A percentile compares a stretch with the other conserved stretches of the same genome.
These are phyloP conservation scores for Dicrurus megarhynchus DNA, from an alignment of 2,113 vertebrate species.

Conservation along the genomic window DNA sequence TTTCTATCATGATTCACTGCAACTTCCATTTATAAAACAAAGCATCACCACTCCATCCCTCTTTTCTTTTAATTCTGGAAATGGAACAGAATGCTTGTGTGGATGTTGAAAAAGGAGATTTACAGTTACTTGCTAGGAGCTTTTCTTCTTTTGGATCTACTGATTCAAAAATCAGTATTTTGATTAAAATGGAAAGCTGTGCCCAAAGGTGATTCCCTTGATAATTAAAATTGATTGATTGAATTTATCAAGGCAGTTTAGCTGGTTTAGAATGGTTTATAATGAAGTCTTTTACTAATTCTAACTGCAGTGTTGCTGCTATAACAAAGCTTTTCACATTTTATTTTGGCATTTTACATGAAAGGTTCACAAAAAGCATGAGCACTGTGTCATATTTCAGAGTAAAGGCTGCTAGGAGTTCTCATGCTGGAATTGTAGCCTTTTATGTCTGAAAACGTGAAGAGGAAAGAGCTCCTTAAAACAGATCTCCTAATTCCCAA, in stretches of 20 bases:
- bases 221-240: neutral
- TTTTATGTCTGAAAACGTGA: neutral
- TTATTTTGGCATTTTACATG: neutral
- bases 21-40: neutral
- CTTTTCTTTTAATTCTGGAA: neutral
- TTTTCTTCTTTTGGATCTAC: neutral
- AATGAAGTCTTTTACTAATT: neutral
- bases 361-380: neutral
- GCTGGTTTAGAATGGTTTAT: neutral
- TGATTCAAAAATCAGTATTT: neutral
- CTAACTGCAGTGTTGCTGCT: neutral
- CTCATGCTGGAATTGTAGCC: neutral
- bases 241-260: neutral
- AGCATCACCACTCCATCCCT: neutral
- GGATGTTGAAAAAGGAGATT: neutral
- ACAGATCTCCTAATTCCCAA: neutral
- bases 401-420: neutral
- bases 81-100: neutral
- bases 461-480: neutral
- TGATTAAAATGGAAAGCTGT: neutral
- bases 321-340: neutral
- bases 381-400: neutral
- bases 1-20: neutral
- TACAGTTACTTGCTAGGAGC: neutral
- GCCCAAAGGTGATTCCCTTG: neutral